These are phyloP conservation scores for mouse (Mus musculus) DNA, from an alignment of 2,113 vertebrate species.

Conservation along the genomic window DNA sequence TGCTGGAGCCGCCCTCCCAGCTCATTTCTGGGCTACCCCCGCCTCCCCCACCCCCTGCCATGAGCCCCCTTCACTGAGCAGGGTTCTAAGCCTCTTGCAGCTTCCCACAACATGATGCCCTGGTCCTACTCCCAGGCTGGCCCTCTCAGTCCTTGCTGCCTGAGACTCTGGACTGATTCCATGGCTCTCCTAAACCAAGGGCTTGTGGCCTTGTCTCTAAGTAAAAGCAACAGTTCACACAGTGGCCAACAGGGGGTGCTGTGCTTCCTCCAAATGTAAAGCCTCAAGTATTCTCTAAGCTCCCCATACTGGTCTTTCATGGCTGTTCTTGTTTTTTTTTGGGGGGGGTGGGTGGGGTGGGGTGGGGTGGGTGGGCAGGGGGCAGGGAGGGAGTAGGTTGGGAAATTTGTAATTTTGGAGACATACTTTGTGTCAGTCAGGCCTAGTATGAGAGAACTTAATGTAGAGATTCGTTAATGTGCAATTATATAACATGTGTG, in stretches of 20 bases:
- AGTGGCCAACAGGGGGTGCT: background rate
- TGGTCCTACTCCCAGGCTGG: background rate
- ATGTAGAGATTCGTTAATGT: background rate
- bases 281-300: background rate
- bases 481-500: no score
- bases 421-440: constrained; percentile 16
- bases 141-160: background rate
- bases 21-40: background rate
- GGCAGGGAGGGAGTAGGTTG: no score
- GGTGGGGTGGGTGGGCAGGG: no score
- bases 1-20: background rate
- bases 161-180: background rate
- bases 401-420: background rate
- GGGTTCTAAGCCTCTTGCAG: background rate
- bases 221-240: background rate
- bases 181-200: background rate
- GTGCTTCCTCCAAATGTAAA: no score
- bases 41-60: no score
- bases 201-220: background rate
- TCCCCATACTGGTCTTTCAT: no score
- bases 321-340: no score
- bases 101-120: no score
- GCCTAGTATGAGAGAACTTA: background rate
- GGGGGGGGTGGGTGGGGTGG: no score
- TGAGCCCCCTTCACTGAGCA: background rate